Base-by-base conservation (phyloP, 64 coral and sea anemone genomes). In the Porites lutea region DNA sequence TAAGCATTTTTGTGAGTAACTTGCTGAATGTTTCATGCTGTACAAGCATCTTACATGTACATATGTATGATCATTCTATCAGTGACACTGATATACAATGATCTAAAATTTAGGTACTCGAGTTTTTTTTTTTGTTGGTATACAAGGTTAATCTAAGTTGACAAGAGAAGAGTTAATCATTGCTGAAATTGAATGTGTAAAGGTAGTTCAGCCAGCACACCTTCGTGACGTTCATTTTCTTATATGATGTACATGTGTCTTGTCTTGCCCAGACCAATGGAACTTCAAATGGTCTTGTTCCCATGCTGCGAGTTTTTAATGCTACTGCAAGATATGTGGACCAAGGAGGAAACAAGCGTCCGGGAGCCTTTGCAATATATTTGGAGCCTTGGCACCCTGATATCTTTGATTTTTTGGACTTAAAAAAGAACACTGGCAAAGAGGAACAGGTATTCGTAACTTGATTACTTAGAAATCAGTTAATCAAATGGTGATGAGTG, bases 311-410 rank as follows among this genome's bases (percentile, higher is more conserved):
- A 48, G 97, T 98, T 61, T 98, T 91, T 13, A 94, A 98, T 72
- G 92, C 89, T 22, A 98, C 97, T 12, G 97, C 97, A 72, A 88
- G 97, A 93, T 98, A 98, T 91, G 97, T 98, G 19, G 97, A 98
- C 54, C 97, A 98, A 76, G 97, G 97, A 48, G 97, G 97, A 12
- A 98, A 98, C 91, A 98, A 98, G 68, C 53, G 97, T 14, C 97
- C 97, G 5, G 97, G 97, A 7, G 97, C 97, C 19, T 98, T 98
- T 93, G 97, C 97, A 3, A 93, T 98, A 11, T 98, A 98, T 69
- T 72, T 98, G 52, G 97, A 98, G 74, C 97, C 97, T 54, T 98
- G 97, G 97, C 97, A 98, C 88, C 92, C 88, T 19, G 97, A 98
- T 62, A 80, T 98, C 37, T 96, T 90, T 82, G 97, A 98, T 0